Conservation (phyloP, 2,113 vertebrate species). For the Vanacampus margaritifer region DNA sequence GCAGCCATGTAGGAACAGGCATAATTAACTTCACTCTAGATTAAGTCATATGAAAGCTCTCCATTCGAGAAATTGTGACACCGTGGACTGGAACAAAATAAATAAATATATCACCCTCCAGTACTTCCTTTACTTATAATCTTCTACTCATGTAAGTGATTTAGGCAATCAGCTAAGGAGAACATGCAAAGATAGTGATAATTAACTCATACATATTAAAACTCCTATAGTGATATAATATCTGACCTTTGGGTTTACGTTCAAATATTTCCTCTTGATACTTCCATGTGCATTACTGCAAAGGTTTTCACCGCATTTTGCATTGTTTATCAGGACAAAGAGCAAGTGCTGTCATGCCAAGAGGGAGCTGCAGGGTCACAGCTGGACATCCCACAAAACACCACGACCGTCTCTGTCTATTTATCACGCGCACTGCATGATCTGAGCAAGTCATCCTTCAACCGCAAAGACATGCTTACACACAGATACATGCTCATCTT, state of each 20-base stretch:
- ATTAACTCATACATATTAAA: constrained; percentile 40
- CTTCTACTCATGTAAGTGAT: constrained; percentile 50
- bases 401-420: constrained; percentile 50
- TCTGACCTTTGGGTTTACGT: background rate
- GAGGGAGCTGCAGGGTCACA: constrained; percentile 45
- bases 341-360: constrained; percentile 23
- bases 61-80: constrained; percentile 76
- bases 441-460: constrained; percentile 65
- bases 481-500: constrained; percentile 14
- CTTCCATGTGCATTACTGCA: background rate
- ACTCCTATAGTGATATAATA: constrained; percentile 35
- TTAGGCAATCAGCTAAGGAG: constrained; percentile 49
- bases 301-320: constrained; percentile 31
- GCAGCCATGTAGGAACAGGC: constrained; percentile 83
- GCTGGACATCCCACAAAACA: constrained; percentile 39
- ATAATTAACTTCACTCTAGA: constrained; percentile 88
- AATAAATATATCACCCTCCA: constrained; percentile 33
- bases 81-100: constrained; percentile 45
- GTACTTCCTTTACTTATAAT: constrained; percentile 9
- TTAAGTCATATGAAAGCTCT: constrained; percentile 81
- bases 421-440: constrained; percentile 70
- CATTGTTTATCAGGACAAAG: constrained; percentile 45
- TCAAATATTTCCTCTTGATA: background rate
- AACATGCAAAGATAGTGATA: constrained; percentile 48
- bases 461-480: constrained; percentile 30